Conservation (phyloP, 2,888 invertebrate species). For the Ypsolopha scabrella region DNA sequence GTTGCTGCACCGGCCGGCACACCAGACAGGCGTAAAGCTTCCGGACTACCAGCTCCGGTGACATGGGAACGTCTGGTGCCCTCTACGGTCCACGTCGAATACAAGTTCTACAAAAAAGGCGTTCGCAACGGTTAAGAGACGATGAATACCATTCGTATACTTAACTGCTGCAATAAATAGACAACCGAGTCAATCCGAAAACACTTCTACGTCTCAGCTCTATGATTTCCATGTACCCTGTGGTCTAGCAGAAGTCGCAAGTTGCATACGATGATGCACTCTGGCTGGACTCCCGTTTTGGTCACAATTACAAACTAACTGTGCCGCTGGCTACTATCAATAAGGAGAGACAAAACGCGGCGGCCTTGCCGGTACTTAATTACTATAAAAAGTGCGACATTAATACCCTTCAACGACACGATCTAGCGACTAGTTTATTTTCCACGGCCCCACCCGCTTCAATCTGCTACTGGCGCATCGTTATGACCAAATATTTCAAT, state of each 20-base stretch:
- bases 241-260: no score
- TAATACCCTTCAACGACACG: constrained; percentile 12
- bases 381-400: constrained; percentile 26
- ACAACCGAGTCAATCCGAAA: no score
- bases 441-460: no score
- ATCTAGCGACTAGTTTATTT: no score
- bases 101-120: constrained; percentile 38
- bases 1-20: neutral
- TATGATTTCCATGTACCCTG: no score
- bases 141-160: no score
- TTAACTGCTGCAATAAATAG: no score
- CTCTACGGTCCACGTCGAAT: constrained; percentile 28
- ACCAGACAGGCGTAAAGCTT: no score
- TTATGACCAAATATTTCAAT: no score
- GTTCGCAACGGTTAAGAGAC: constrained; percentile 16
- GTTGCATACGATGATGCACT: no score
- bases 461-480: no score
- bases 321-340: constrained; percentile 12
- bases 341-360: constrained; percentile 21
- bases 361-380: constrained; percentile 38
- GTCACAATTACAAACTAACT: constrained; percentile 26
- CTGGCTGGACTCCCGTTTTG: constrained; percentile 22
- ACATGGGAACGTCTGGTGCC: constrained; percentile 32
- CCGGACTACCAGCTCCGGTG: constrained; percentile 16
- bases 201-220: no score